Conservation (phyloP, 1,140 invertebrate species). For the Lordiphosa clarofinis region DNA sequence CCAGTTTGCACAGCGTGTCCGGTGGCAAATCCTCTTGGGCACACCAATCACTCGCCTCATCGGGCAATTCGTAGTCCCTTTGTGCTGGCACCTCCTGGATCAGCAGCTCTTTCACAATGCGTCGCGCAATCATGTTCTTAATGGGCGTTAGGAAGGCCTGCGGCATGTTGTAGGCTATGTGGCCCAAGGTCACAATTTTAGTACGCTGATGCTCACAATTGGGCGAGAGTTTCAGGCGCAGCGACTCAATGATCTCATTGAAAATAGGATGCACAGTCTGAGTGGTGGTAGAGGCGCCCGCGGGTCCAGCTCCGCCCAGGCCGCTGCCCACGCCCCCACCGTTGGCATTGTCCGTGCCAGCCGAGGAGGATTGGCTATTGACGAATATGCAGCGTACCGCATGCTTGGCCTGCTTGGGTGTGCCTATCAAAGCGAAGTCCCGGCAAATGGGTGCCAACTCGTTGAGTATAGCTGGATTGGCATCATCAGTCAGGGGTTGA, state of each 20-base stretch:
- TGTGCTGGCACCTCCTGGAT: constrained; percentile 88
- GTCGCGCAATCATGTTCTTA: constrained; percentile 96
- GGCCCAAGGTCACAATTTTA: constrained; percentile 95
- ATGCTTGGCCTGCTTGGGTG: constrained; percentile 97
- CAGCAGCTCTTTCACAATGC: constrained; percentile 96
- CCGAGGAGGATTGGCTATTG: constrained; percentile 81
- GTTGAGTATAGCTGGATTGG: constrained; percentile 81
- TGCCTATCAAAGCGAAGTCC: constrained; percentile 91
- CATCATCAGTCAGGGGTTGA: constrained; percentile 86
- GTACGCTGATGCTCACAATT: constrained; percentile 93
- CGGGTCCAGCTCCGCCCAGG: constrained; percentile 13
- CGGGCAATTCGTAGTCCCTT: constrained; percentile 79
- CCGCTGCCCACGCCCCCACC: background rate
- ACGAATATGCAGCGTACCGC: constrained; percentile 94
- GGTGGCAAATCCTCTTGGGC: constrained; percentile 92
- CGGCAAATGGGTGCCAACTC: constrained; percentile 91
- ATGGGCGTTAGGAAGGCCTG: constrained; percentile 93
- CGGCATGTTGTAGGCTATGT: constrained; percentile 95
- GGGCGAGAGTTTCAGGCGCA: constrained; percentile 88
- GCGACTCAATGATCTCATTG: constrained; percentile 91
- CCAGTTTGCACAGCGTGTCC: constrained; percentile 95
- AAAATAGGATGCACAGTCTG: constrained; percentile 88
- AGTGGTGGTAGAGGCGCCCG: constrained; percentile 56
- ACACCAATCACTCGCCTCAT: constrained; percentile 87
- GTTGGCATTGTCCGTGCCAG: constrained; percentile 16